A percentile compares a stretch with the other conserved stretches of the same genome.
These are phyloP conservation scores for Garrulus glandarius DNA, from an alignment of 2,797 vertebrate species.

Conservation along the genomic window DNA sequence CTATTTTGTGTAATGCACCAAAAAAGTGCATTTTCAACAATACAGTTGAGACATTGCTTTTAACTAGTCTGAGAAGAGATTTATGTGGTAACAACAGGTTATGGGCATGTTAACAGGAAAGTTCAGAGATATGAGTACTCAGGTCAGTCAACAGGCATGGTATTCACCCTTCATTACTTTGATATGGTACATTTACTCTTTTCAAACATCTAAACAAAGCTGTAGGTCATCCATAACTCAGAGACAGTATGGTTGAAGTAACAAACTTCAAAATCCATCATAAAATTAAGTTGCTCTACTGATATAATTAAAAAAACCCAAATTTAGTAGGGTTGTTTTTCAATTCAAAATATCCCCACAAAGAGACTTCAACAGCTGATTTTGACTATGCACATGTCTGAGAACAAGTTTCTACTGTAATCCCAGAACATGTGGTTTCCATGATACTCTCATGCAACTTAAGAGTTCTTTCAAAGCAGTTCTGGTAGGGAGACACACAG, in stretches of 20 bases:
- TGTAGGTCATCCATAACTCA: background rate
- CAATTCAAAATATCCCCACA: background rate
- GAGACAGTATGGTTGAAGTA: background rate
- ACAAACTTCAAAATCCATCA: background rate
- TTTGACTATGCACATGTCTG: background rate
- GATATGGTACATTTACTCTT: background rate
- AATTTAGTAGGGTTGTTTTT: background rate
- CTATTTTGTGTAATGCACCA: fast-evolving
- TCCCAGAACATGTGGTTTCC: background rate
- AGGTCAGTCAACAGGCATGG: background rate
- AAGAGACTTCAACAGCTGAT: background rate
- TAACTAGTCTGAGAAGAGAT: background rate
- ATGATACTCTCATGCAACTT: background rate
- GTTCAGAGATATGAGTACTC: background rate
- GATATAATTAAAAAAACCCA: fast-evolving
- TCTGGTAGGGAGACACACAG: background rate
- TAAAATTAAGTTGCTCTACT: background rate
- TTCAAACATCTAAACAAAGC: background rate
- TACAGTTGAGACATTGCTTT: background rate
- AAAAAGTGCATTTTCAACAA: background rate
- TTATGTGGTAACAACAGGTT: background rate
- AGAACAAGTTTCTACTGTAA: background rate
- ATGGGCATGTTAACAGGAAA: background rate
- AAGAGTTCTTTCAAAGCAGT: background rate
- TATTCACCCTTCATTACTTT: background rate